These are phyloP conservation scores for Eucriotettix oculatus DNA, from an alignment of 2,888 invertebrate species.

Conservation along the genomic window DNA sequence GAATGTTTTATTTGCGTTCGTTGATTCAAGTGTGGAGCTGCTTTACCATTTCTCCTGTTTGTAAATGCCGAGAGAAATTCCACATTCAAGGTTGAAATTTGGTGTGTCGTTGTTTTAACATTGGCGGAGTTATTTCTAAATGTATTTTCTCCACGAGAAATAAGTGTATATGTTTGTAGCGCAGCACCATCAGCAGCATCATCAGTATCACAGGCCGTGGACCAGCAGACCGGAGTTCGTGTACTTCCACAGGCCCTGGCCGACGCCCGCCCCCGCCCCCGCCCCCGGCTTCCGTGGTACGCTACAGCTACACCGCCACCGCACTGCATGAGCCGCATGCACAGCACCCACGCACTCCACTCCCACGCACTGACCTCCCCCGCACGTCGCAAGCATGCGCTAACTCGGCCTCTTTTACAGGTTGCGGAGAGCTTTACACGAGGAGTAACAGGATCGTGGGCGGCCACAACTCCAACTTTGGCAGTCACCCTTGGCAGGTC, in stretches of 20 bases:
- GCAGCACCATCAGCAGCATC: no score
- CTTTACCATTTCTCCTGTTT: no score
- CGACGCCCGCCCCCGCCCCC: not conserved
- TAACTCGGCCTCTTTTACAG: not conserved
- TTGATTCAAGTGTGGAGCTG: no score
- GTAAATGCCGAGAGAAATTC: no score
- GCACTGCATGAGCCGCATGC: not conserved
- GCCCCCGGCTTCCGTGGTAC: not conserved
- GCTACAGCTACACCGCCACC: not conserved
- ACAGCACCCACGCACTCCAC: not conserved
- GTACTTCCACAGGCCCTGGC: not conserved
- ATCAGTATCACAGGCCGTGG: no score
- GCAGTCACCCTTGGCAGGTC: conserved; percentile 83
- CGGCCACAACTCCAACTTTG: conserved; percentile 78
- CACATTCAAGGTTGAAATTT: no score
- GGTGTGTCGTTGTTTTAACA: no score
- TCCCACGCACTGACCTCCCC: no score
- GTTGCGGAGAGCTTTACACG: conserved; percentile 77
- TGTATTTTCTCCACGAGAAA: no score
- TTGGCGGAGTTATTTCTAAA: no score
- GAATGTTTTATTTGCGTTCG: no score
- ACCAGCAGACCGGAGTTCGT: not conserved
- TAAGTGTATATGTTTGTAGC: no score
- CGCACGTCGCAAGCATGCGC: not conserved
- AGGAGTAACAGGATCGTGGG: conserved; percentile 83